phyloP scores from a whole-genome alignment of 2,888 invertebrate species.

The Drosophila rubida region DNA sequence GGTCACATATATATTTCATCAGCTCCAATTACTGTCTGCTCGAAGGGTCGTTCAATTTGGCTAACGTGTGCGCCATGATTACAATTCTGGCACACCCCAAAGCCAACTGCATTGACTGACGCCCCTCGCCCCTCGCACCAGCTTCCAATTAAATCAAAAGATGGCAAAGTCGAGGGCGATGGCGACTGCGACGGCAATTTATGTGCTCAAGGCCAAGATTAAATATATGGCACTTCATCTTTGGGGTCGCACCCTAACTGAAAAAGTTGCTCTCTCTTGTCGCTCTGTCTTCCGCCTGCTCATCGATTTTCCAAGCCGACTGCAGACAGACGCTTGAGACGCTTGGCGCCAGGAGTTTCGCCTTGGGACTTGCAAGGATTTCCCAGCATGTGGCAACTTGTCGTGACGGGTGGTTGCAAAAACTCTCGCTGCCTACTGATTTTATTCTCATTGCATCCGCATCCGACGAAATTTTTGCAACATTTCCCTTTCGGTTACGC shows the following conservation, averaged over 20 bases:
- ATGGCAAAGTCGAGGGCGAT: slow-evolving; percentile 7
- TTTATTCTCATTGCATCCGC: slow-evolving; percentile 71
- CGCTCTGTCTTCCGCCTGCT: slow-evolving; percentile 18
- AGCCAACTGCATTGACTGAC: not conserved
- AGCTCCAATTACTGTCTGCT: slow-evolving; percentile 51
- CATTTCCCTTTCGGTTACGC: slow-evolving; percentile 5
- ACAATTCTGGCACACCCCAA: slow-evolving; percentile 46
- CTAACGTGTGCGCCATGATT: slow-evolving; percentile 71
- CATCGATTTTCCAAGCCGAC: slow-evolving; percentile 58
- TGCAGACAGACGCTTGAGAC: slow-evolving; percentile 25
- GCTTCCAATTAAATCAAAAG: slow-evolving; percentile 49
- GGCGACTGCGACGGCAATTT: slow-evolving; percentile 21
- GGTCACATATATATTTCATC: slow-evolving; percentile 68
- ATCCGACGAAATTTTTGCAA: slow-evolving; percentile 45
- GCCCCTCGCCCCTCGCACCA: slow-evolving; percentile 23
- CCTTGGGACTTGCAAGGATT: slow-evolving; percentile 42
- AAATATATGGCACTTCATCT: slow-evolving; percentile 9
- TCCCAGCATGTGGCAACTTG: not conserved
- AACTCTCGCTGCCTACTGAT: slow-evolving; percentile 13
- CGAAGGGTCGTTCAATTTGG: slow-evolving; percentile 48
- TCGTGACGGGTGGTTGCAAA: slow-evolving; percentile 66
- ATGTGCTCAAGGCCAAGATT: slow-evolving; percentile 70
- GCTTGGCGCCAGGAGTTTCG: slow-evolving; percentile 15
- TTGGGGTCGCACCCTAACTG: slow-evolving; percentile 61
- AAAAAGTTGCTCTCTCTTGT: slow-evolving; percentile 14